These are phyloP conservation scores for Ambastaia sidthimunki DNA, from an alignment of 2,797 vertebrate genomes.

Conservation along the genomic window DNA sequence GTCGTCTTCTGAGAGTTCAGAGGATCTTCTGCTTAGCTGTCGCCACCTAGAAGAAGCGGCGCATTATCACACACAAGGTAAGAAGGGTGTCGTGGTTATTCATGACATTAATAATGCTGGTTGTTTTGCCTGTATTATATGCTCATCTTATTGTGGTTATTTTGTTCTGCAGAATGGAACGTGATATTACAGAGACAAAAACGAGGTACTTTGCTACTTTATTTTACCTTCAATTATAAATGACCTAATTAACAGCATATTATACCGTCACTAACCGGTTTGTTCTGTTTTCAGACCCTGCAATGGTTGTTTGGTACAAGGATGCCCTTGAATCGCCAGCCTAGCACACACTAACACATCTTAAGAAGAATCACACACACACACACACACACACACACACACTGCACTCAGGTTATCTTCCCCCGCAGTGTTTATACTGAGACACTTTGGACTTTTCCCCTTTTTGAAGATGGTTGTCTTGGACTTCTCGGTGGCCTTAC, in stretches of 20 bases:
- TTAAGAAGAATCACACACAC: constrained; percentile 12
- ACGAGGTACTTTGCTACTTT: constrained; percentile 71
- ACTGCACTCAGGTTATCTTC: constrained; percentile 79
- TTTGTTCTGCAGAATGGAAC: constrained; percentile 78
- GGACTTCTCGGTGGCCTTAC: constrained; percentile 82
- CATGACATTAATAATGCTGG: neutral
- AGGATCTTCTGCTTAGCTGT: constrained; percentile 79
- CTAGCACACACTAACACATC: constrained; percentile 65
- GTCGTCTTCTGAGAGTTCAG: constrained; percentile 64
- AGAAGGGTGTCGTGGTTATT: constrained; percentile 14
- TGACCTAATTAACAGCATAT: neutral
- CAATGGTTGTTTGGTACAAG: constrained; percentile 78
- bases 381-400: constrained; percentile 44
- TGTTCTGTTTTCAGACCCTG: constrained; percentile 68
- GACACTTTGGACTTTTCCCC: constrained; percentile 80
- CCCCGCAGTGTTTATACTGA: constrained; percentile 76
- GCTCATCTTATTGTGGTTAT: neutral
- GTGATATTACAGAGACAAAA: constrained; percentile 75
- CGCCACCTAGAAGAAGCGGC: constrained; percentile 80
- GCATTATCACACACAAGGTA: constrained; percentile 80
- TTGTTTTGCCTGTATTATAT: neutral
- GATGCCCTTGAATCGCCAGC: constrained; percentile 73
- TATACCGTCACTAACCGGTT: constrained; percentile 1
- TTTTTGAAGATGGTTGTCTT: constrained; percentile 70
- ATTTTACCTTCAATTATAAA: neutral